phyloP scores from a whole-genome alignment of 1,140 invertebrate genomes.

The Papilio machaon region DNA sequence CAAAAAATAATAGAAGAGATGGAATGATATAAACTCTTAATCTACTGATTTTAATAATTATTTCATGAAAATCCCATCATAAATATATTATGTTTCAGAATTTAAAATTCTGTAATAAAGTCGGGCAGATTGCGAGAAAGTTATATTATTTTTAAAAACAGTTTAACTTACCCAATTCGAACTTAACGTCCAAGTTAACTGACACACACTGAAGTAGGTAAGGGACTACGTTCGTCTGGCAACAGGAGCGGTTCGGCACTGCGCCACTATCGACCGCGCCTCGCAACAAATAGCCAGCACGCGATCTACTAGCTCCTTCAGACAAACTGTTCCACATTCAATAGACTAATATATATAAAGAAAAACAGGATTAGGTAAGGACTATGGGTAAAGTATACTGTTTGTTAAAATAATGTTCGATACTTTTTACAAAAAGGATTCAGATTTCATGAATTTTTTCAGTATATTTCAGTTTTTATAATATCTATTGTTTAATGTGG shows the following conservation, averaged over 20 bases:
- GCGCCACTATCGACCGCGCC: conserved; percentile 41
- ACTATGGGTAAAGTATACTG: background rate
- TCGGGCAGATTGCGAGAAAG: background rate
- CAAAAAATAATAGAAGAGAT: no score
- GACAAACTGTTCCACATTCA: conserved; percentile 15
- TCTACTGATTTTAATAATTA: background rate
- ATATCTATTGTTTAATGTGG: no score
- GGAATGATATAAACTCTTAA: background rate
- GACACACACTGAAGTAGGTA: conserved; percentile 1
- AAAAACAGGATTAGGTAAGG: background rate
- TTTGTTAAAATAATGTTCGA: background rate
- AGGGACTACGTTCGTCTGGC: conserved; percentile 36
- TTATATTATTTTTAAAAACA: background rate
- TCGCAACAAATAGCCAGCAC: conserved; percentile 32
- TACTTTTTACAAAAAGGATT: no score
- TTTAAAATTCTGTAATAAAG: background rate
- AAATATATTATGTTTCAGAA: background rate
- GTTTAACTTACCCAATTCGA: conserved; percentile 16
- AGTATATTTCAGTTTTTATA: no score
- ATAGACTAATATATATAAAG: conserved; percentile 34
- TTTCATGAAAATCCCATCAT: background rate
- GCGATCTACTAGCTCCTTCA: conserved; percentile 29
- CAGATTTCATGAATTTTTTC: no score
- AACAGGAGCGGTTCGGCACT: conserved; percentile 26
- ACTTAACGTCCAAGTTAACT: conserved; percentile 24